These are phyloP conservation scores for Hippocampus barbouri DNA, from an alignment of 2,113 vertebrate species.

Conservation along the genomic window DNA sequence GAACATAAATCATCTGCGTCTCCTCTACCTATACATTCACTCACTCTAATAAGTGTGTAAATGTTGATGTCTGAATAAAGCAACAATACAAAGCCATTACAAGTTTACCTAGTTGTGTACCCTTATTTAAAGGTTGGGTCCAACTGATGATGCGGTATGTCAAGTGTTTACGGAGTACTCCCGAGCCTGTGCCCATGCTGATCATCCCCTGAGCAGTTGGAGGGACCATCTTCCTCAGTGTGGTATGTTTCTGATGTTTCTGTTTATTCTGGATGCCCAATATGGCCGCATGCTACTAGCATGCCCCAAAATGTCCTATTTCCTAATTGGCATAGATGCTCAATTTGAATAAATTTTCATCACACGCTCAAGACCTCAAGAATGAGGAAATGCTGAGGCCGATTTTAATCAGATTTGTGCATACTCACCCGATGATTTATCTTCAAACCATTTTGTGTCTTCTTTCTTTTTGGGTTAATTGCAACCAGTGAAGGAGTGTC, in stretches of 20 bases:
- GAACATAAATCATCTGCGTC: too few species aligned
- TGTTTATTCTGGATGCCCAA: not conserved
- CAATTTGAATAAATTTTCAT: not conserved
- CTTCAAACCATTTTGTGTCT: slow-evolving; percentile 2
- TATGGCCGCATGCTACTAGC: not conserved
- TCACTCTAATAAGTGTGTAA: not conserved
- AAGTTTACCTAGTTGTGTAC: slow-evolving; percentile 9
- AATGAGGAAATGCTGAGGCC: not conserved
- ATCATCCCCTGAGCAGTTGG: slow-evolving; percentile 84
- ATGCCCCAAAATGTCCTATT: not conserved
- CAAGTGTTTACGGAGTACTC: slow-evolving; percentile 88
- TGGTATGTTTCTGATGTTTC: slow-evolving; percentile 70
- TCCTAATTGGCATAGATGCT: not conserved
- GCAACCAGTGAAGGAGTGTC: slow-evolving; percentile 73
- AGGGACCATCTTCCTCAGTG: slow-evolving; percentile 79
- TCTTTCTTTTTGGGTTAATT: not conserved
- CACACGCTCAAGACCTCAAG: not conserved
- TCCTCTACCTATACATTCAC: not conserved
- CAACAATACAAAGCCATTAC: not conserved
- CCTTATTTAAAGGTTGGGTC: slow-evolving; percentile 76
- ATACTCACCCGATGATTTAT: not conserved
- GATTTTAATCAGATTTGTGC: not conserved
- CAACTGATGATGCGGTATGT: slow-evolving; percentile 79
- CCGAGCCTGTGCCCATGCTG: slow-evolving; percentile 88
- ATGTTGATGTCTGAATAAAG: not conserved